Base-by-base conservation (phyloP, 2,113 vertebrate genomes). In the Paratilapia polleni region DNA sequence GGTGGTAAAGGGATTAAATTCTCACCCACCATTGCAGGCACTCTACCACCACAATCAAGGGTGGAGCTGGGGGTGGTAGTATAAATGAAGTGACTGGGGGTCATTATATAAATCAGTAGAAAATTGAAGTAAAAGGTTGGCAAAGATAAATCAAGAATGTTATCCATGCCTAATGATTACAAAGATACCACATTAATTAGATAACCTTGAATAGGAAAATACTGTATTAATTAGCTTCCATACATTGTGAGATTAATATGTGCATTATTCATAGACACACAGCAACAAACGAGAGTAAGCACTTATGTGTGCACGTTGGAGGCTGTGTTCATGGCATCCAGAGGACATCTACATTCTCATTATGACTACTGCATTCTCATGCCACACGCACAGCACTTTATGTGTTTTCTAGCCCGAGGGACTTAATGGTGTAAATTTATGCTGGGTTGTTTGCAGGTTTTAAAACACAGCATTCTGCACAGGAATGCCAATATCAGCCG, bases 201-300 rank as follows among this genome's bases (percentile, higher is more conserved):
- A 88, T 78, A 63, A 82, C 82, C 85, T 59, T 26, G 61, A 86
- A 84, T 77, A 24, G 19, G 78, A 20, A 87, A 88, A 85, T 63
- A 56, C 59, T 75, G 85, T 87, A 86, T 74, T 84, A 85, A 93
- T 94, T 89, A 81, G 60, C 58, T 62, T 82, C 89, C 80, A 91
- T 91, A 89, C 84, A 76, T 91, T 77, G 14, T 6, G 17, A 41
- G 74, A 90, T 92, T 92, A 91, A 88, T 77, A 80, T 90, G 88
- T 94, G 83, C 88, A 93, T 94, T 92, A 93, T 94, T 94, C 87
- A 94, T 92, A 7, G 76, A 61, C 84, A 73, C 64, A 49, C 43
- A 6, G 81, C 70, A 89, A 61, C 73, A 47, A 81, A 73, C 15
- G 13, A 83, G 78, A 78, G 87, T 58, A 91, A 88, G 88, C 87